Evolutionary conservation across 2,888 invertebrate genomes (phyloP), one percentile per base, ranked within the genome.

Genomic region (Petrolisthes manimaculis): DNA sequence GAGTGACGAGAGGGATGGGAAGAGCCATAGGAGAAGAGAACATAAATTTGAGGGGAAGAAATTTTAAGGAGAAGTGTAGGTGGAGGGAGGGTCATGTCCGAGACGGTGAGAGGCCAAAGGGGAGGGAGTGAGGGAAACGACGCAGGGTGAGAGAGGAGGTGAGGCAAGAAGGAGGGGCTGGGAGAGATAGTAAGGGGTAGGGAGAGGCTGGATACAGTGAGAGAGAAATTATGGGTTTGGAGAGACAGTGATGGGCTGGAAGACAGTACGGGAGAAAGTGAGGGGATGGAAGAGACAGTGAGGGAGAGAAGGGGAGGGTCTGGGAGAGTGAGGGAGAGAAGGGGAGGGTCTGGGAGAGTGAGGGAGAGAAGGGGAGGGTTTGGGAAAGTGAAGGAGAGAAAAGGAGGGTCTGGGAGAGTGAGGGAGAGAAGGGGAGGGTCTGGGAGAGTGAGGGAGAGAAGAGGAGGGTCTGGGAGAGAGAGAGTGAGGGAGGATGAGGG

Each of bases 1-100:
- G 81, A 51, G 67, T 61, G 67, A 81, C 21, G 81, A 67, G 81
- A 55, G 24, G 67, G 67, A 81, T 24, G 81, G 67, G 81, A 61
- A 61, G 37, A 51, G 4, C 67, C 71, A 71, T n/a, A n/a, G 71
- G 71, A 71, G 71, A 71, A 71, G 12, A 8, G n/a, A 8, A n/a
- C 71, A 71, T 71, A 71, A 71, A 71, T 71, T n/a, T 6, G 71
- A 71, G 71, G 71, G 71, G 71, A 71, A n/a, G n/a, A 61, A 61
- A 61, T 71, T 12, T 71, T 5, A n/a, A n/a, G 5, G n/a, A n/a
- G 61, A 61, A 14, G 14, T 6, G 61, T 6, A 14, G 6, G 8
- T 9, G 71, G 5, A n/a, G 5, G 71, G 71, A n/a, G n/a, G 71
- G 71, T 71, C 12, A 71, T 5, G 71, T 12, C 5, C 5, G 71